Base-by-base conservation (phyloP, 2,797 vertebrate species). In the Trematomus bernacchii region DNA sequence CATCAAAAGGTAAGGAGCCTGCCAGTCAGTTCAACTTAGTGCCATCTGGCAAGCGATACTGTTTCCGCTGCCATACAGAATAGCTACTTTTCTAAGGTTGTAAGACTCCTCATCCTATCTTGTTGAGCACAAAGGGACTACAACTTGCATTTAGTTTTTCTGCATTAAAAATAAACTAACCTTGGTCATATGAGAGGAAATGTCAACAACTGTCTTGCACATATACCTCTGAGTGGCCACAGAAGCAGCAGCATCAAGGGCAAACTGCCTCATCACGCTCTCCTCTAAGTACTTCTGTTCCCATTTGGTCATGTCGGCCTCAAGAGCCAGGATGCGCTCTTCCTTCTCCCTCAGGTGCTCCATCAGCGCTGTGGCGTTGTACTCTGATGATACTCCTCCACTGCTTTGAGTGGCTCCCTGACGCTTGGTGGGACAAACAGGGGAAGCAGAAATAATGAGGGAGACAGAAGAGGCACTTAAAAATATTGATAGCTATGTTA, bases 291-390 rank as follows among this genome's bases (percentile, higher is more conserved):
- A 99, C 21, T 99, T 99, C 92, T 99, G 98, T 57, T 99, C 98
- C 98, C 98, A 99, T 87, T 99, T 99, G 70, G 98, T 99, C 97
- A 99, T 99, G 92, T 99, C 98, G 0, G 98, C 98, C 91, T 99
- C 98, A 89, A 99, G 93, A 46, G 98, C 98, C 57, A 99, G 93
- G 80, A 99, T 99, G 16, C 97, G 92, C 80, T 99, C 98, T 37
- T 99, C 98, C 85, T 99, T 99, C 93, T 99, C 98, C 0, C 98
- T 92, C 48, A 99, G 95, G 30, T 98, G 97, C 59, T 99, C 98
- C 98, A 99, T 99, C 15, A 99, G 94, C 0, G 96, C 95, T 0
- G 95, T 91, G 4, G 97, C 95, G 0, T 95, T 99, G 90, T 96
- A 98, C 91, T 99, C 98, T 0, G 87, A 87, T 0, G 90, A 81